phyloP scores from a whole-genome alignment of 2,797 vertebrate species.

The Remorina albescens region DNA sequence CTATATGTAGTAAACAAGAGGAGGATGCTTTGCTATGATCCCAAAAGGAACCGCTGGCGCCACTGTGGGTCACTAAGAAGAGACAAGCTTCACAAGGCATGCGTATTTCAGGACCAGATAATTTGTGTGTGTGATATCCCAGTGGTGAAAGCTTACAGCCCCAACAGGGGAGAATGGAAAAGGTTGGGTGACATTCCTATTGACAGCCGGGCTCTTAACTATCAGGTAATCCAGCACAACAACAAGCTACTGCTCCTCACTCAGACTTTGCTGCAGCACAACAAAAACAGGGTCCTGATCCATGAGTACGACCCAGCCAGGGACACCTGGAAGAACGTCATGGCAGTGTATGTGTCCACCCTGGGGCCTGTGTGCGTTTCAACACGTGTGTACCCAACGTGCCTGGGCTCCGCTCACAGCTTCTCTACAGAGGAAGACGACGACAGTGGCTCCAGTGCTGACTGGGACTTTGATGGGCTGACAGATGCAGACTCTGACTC shows the following conservation, averaged over 20 bases:
- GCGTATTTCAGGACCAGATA: constrained; percentile 91
- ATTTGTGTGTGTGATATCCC: constrained; percentile 91
- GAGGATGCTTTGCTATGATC: constrained; percentile 90
- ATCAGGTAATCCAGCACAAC: constrained; percentile 89
- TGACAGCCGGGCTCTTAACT: constrained; percentile 88
- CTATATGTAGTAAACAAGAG: constrained; percentile 91
- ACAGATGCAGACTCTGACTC: constrained; percentile 90
- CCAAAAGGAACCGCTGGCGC: constrained; percentile 89
- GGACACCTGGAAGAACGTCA: constrained; percentile 88
- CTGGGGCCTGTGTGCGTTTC: constrained; percentile 89
- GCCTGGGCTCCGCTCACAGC: constrained; percentile 88
- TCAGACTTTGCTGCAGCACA: constrained; percentile 88
- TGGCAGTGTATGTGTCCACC: constrained; percentile 89
- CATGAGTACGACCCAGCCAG: constrained; percentile 88
- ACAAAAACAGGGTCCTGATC: constrained; percentile 90
- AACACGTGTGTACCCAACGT: constrained; percentile 88
- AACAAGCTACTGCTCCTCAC: constrained; percentile 89
- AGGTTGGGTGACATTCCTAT: constrained; percentile 89
- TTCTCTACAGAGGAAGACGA: constrained; percentile 91
- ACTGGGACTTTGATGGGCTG: constrained; percentile 91
- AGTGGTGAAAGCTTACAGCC: constrained; percentile 90
- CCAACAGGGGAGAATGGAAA: constrained; percentile 88
- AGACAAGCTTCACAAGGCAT: constrained; percentile 91
- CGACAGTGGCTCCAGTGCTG: constrained; percentile 91
- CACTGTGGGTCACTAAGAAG: constrained; percentile 89